Evolutionary conservation across 2,113 vertebrate species (phyloP), one percentile per base, ranked within the genome.

Genomic region (Cyrtonyx montezumae): DNA sequence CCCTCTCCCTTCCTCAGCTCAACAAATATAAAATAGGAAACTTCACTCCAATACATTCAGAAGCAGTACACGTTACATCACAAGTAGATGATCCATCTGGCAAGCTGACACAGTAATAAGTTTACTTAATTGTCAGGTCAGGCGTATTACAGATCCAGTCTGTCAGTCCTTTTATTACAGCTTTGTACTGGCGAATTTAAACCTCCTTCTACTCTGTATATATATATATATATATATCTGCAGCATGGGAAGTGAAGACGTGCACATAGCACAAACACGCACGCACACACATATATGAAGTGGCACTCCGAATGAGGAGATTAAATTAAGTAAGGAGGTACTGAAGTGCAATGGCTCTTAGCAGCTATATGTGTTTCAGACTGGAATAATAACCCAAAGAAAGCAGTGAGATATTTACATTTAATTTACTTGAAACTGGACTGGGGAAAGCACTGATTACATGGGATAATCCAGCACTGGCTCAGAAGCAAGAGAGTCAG

Each of bases 41-140:
- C 73, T 56, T 59, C 62, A 78, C 92, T 97, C 95, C 91, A 96
- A 79, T 74, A 70, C 76, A 93, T 95, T 97, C 96, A 95, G 96
- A 96, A 97, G 96, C 66, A 71, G 70, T 16, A 67, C 95, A 96
- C 37, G 23, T 91, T 93, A 91, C 92, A 93, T 91, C 96, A 95
- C 68, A 63, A 95, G 94, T 91, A 95, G 93, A 96, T 88, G 91
- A 97, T 97, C 97, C 97, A 97, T 97, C 97, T 98, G 98, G 96
- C 96, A 96, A 76, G 89, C 96, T 97, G 95, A 98, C 96, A 97
- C 5, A 22, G 94, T 96, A 96, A 97, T 97, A 96, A 96, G 91
- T 97, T 97, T 94, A 95, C 92, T 88, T 97, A 97, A 97, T 97
- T 97, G 97, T 98, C 96, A 96, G 97, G 97, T 97, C 97, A 98